These are phyloP conservation scores for Acanthaster planci DNA, from an alignment of 35 echinoderm and acorn worm species.

Conservation along the genomic window DNA sequence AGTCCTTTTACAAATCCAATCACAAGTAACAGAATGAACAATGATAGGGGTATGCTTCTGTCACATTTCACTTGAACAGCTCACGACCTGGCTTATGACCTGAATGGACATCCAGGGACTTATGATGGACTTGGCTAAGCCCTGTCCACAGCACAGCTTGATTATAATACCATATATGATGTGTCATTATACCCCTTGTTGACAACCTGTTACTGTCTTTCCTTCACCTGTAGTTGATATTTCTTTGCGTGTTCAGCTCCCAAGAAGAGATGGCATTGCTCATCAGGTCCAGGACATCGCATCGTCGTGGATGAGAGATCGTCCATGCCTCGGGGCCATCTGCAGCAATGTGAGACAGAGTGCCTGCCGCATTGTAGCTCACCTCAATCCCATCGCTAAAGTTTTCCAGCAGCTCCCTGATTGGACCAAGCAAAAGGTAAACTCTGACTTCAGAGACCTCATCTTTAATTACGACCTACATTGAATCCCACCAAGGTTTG, in stretches of 20 bases:
- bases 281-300: constrained; percentile 58
- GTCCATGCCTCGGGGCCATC: constrained; percentile 75
- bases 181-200: background rate
- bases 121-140: background rate
- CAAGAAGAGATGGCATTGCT: constrained; percentile 75
- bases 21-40: too few species aligned
- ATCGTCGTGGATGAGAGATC: background rate
- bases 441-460: too few species aligned
- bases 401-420: constrained; percentile 63
- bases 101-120: background rate
- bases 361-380: constrained; percentile 95
- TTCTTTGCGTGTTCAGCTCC: constrained; percentile 84
- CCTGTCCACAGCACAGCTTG: background rate
- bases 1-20: too few species aligned
- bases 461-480: too few species aligned
- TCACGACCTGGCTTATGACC: too few species aligned
- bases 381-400: constrained; percentile 96
- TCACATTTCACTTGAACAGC: too few species aligned
- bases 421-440: constrained; percentile 21
- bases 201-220: background rate
- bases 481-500: too few species aligned
- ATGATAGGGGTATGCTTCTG: too few species aligned
- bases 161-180: background rate
- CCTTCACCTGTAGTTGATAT: constrained; percentile 97
- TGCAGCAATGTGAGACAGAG: constrained; percentile 86